phyloP scores from a whole-genome alignment of 2,113 vertebrate species.

The Phalacrocorax aristotelis region DNA sequence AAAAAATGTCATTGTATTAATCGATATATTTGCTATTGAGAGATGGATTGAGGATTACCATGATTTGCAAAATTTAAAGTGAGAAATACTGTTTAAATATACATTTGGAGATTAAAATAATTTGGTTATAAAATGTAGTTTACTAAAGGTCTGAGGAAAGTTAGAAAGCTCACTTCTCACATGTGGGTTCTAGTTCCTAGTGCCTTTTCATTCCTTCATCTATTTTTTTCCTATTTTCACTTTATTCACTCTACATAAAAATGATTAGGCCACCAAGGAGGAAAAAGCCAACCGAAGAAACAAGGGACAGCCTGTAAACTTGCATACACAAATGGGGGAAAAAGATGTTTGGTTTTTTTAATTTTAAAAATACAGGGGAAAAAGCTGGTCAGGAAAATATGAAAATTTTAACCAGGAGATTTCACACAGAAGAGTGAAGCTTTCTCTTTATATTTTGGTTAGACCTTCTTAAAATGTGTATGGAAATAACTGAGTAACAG shows the following conservation, averaged over 20 bases:
- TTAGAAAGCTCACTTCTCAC: not conserved
- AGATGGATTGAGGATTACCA: not conserved
- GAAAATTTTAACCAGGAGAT: fast-evolving
- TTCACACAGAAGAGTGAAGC: not conserved
- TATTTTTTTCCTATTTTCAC: not conserved
- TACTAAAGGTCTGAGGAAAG: not conserved
- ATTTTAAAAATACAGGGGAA: not conserved
- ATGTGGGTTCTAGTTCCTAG: fast-evolving
- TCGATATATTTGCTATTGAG: not conserved
- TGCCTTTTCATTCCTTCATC: not conserved
- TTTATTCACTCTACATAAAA: not conserved
- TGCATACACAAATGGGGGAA: not conserved
- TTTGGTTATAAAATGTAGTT: not conserved
- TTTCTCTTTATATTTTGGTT: not conserved
- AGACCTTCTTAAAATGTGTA: not conserved
- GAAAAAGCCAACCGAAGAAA: fast-evolving
- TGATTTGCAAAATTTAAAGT: not conserved
- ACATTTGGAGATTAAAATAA: not conserved
- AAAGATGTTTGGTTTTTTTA: not conserved
- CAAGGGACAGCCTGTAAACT: not conserved
- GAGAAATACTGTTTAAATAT: not conserved
- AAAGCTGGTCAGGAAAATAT: fast-evolving
- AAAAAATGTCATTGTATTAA: not conserved
- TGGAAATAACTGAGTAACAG: not conserved
- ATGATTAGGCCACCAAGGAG: not conserved